Base-by-base conservation (phyloP, 2,113 vertebrate species). In the Empidonax alnorum region DNA sequence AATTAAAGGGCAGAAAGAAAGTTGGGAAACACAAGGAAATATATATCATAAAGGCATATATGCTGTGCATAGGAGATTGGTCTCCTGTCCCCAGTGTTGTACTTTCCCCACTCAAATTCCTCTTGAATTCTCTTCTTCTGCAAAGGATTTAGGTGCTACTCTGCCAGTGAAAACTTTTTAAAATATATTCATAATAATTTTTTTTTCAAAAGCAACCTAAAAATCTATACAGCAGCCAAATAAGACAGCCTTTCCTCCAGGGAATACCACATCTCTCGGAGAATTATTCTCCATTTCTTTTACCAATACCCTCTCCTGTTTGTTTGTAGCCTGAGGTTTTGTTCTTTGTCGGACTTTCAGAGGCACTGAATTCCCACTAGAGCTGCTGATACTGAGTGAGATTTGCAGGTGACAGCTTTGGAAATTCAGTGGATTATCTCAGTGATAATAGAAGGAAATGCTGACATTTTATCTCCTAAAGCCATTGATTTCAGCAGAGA, bases 1-100 rank as follows among this genome's bases (percentile, higher is more conserved):
- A 95, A 95, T 97, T 96, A 96, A 55, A 93, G 87, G 66, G 77
- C 91, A 85, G 89, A 67, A 53, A 87, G 37, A 89, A 71, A 73
- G 35, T 41, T 23, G 41, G 44, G 37, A 42, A 90, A 83, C 14
- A 39, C 61, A 87, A 66, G 72, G 53, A 74, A 46, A 30, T 28
- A 42, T 47, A 42, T 22, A 14, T 17, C 3, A 0, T 22, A 84
- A 84, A 59, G 42, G 46, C 68, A 59, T 65, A 77, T 5, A 56
- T 22, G 31, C 30, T 11, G 14, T 3, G 12, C 4, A 1, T 3
- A 74, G 27, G 24, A 41, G 62, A 37, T 33, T 65, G 59, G 49
- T 74, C n/a, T 58, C 66, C 24, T 73, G 68, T 58, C 27, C 31
- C 17, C n/a, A 68, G 6, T 6, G 31, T 42, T 44, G 15, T 24